Percentiles rank a stretch among this genome's conserved stretches.
Conservation (phyloP, 2,797 vertebrate genomes). For the Geotrypetes seraphini region DNA sequence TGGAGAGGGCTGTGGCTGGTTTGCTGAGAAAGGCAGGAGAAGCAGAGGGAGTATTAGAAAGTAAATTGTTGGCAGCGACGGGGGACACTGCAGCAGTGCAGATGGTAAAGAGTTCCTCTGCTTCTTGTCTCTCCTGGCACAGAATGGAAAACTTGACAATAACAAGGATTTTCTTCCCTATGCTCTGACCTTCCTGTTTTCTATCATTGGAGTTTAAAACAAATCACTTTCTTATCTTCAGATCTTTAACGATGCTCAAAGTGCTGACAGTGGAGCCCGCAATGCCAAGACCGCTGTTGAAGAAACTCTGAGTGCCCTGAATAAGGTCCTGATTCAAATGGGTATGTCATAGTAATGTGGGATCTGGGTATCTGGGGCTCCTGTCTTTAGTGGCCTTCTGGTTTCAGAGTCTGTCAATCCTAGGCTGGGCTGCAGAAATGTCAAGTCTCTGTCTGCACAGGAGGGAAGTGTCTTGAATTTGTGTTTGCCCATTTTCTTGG, state of each 20-base stretch:
- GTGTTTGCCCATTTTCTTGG: too few relatives aligned
- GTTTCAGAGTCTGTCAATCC: too few relatives aligned
- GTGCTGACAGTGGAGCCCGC: conserved; percentile 39
- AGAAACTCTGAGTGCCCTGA: conserved; percentile 46
- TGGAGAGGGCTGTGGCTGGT: conserved; percentile 50
- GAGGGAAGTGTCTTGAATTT: too few relatives aligned
- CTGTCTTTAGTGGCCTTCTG: too few relatives aligned
- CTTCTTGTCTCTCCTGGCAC: too few relatives aligned
- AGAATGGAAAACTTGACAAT: too few relatives aligned
- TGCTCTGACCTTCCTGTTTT: too few relatives aligned
- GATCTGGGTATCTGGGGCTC: too few relatives aligned
- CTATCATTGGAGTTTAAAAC: neutral
- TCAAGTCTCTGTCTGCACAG: too few relatives aligned
- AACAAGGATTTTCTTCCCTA: too few relatives aligned
- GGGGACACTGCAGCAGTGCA: conserved; percentile 18
- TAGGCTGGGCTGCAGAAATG: too few relatives aligned
- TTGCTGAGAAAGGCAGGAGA: conserved; percentile 29
- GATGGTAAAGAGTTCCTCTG: conserved; percentile 42
- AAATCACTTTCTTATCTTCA: conserved; percentile 26
- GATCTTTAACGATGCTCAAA: conserved; percentile 48
- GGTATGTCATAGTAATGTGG: conserved; percentile 56
- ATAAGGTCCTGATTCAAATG: conserved; percentile 52
- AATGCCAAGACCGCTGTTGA: conserved; percentile 43
- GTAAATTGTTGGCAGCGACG: conserved; percentile 23
- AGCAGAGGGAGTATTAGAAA: conserved; percentile 23